Evolutionary conservation across 2,797 vertebrate genomes (phyloP).

Genomic region (Leptodactylus fallax): DNA sequence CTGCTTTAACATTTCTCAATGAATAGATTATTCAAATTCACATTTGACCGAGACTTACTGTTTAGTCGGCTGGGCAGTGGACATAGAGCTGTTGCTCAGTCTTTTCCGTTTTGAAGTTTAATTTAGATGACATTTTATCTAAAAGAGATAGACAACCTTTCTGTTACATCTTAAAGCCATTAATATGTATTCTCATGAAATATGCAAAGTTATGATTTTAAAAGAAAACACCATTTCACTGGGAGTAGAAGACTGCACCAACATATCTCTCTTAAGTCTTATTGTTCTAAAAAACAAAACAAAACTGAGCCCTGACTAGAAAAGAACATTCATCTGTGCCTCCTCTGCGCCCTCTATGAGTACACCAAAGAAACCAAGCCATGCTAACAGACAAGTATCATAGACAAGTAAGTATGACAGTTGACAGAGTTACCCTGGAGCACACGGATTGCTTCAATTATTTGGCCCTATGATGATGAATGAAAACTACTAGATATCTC

Average conservation of each 20-base stretch:
- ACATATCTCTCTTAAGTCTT: background rate
- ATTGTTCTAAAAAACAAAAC: conserved; percentile 5
- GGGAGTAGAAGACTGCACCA: conserved; percentile 2
- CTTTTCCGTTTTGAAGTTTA: conserved; percentile 22
- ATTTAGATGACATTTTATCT: conserved; percentile 32
- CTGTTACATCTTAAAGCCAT: conserved; percentile 26
- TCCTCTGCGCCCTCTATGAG: conserved; percentile 49
- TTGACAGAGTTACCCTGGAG: conserved; percentile 67
- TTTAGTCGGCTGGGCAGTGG: background rate
- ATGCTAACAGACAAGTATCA: conserved; percentile 46
- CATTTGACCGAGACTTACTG: conserved; percentile 3
- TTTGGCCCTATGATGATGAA: conserved; percentile 65
- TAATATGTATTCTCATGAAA: conserved; percentile 46
- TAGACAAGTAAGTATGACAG: conserved; percentile 46
- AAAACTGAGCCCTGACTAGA: background rate
- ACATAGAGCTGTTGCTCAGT: background rate
- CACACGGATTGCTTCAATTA: conserved; percentile 64
- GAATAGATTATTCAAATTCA: conserved; percentile 54
- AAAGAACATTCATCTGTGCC: background rate
- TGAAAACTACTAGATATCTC: conserved; percentile 63
- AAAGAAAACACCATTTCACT: conserved; percentile 14
- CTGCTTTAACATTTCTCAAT: conserved; percentile 42
- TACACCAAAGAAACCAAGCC: conserved; percentile 54
- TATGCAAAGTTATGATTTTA: conserved; percentile 47
- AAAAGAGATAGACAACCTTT: conserved; percentile 36